Conservation (phyloP, 2,797 vertebrate genomes). For the Silurus lanzhouensis region DNA sequence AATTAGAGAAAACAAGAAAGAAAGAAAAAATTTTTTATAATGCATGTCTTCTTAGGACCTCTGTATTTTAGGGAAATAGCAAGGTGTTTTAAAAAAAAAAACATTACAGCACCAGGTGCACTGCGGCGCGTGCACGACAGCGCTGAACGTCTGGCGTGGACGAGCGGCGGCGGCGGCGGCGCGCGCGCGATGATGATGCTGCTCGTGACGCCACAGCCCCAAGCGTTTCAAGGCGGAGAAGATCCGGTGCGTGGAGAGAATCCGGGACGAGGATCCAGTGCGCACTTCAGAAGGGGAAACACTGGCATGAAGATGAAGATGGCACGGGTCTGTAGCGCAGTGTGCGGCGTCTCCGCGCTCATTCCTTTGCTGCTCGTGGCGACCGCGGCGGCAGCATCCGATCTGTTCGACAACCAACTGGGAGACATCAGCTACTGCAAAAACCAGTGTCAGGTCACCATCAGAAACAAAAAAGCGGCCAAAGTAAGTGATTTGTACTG, state of each 20-base stretch:
- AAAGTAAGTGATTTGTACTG: slow-evolving; percentile 75
- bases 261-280: slow-evolving; percentile 73
- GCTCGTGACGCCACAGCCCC: slow-evolving; percentile 67
- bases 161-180: slow-evolving; percentile 28
- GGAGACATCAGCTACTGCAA: slow-evolving; percentile 90
- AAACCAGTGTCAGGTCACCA: slow-evolving; percentile 83
- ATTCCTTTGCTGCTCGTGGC: slow-evolving; percentile 72
- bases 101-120: background rate
- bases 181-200: slow-evolving; percentile 65
- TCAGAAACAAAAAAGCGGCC: slow-evolving; percentile 77
- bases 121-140: background rate
- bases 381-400: slow-evolving; percentile 71
- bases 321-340: slow-evolving; percentile 69
- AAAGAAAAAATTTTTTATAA: too few species aligned
- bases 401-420: slow-evolving; percentile 85
- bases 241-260: slow-evolving; percentile 55
- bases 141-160: slow-evolving; percentile 7
- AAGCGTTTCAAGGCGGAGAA: slow-evolving; percentile 57
- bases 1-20: too few species aligned
- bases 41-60: too few species aligned
- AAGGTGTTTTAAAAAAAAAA: background rate
- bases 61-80: background rate
- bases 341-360: slow-evolving; percentile 70
- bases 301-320: slow-evolving; percentile 52
- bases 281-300: slow-evolving; percentile 36